Conservation (phyloP, 2,113 vertebrate species). For the Acrocephalus kingi region DNA sequence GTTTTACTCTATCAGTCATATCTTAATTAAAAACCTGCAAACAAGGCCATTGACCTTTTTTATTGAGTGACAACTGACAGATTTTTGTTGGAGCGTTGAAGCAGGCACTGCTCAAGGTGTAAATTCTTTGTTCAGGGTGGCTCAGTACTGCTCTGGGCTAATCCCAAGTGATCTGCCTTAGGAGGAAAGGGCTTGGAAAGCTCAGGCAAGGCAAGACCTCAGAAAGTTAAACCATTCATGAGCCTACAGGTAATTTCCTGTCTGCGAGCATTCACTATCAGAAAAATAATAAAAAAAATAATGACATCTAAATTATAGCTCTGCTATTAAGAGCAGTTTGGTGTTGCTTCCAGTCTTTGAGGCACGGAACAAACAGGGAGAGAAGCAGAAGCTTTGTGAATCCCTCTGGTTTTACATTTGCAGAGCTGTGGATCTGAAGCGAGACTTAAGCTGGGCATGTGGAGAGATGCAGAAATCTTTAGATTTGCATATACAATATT, state of each 20-base stretch:
- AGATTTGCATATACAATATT: conserved; percentile 77
- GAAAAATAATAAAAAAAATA: not conserved
- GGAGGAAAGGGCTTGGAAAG: not conserved
- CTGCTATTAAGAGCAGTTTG: not conserved
- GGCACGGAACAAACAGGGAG: not conserved
- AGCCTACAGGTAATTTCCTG: not conserved
- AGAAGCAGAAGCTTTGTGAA: not conserved
- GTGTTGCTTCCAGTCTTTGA: not conserved
- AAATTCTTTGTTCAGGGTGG: not conserved
- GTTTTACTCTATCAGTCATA: not conserved
- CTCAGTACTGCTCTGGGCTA: not conserved
- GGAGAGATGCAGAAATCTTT: conserved; percentile 67
- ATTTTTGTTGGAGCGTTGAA: not conserved
- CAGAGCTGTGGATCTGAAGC: conserved; percentile 30
- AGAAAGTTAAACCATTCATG: not conserved
- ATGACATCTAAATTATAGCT: not conserved
- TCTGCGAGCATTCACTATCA: accelerated
- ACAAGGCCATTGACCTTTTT: not conserved
- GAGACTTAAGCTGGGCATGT: conserved; percentile 55
- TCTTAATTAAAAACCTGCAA: not conserved
- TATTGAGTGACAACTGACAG: not conserved
- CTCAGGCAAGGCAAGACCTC: not conserved
- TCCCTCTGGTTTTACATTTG: conserved; percentile 22
- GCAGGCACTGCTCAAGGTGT: not conserved
- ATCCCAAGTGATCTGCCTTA: not conserved